Evolutionary conservation across 2,797 vertebrate species (phyloP).

Genomic region (Enteromius trimaculatus): DNA sequence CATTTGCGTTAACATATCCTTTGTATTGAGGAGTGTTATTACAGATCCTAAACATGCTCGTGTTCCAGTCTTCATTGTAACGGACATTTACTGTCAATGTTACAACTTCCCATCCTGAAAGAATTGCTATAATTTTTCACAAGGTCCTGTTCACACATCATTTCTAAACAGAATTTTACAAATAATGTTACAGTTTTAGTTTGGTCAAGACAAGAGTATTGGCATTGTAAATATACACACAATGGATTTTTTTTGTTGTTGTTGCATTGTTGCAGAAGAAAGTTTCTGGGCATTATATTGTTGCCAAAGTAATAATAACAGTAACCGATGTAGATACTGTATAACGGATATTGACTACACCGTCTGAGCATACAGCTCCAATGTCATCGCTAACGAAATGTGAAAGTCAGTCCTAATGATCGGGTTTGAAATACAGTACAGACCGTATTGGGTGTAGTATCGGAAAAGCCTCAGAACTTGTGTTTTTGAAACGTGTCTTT

Average conservation of each 20-base stretch:
- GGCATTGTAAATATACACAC: background rate
- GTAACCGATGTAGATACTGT: background rate
- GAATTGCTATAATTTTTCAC: background rate
- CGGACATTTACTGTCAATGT: background rate
- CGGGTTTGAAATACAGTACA: background rate
- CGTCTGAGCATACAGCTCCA: background rate
- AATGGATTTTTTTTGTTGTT: background rate
- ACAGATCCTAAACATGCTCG: too few relatives aligned
- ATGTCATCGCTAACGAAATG: background rate
- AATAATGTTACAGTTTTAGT: background rate
- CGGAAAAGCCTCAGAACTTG: background rate
- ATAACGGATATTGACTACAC: background rate
- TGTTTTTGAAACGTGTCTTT: background rate
- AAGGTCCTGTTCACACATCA: background rate
- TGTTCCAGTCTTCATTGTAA: background rate
- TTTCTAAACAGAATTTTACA: background rate
- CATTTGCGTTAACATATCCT: too few relatives aligned
- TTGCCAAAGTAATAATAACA: background rate
- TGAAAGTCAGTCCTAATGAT: conserved; percentile 7
- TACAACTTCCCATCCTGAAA: background rate
- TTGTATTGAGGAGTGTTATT: too few relatives aligned
- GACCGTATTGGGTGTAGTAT: background rate
- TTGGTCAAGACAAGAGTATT: background rate
- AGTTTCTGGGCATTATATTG: background rate
- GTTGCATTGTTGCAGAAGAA: background rate